Conservation (phyloP, 2,888 invertebrate genomes). For the Drosophila tanythrix region DNA sequence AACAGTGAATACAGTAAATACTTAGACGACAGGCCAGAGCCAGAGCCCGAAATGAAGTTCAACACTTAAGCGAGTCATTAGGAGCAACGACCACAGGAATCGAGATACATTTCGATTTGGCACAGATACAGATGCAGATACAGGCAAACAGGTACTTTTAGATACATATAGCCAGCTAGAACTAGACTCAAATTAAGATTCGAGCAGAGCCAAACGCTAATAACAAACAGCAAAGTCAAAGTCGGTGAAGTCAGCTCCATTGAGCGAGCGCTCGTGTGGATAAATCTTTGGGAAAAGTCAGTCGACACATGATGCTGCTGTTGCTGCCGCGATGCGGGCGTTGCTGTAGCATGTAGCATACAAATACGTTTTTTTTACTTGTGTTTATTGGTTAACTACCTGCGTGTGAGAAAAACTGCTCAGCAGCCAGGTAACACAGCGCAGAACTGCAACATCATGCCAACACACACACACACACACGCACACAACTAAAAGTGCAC, state of each 20-base stretch:
- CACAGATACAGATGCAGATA: conserved; percentile 13
- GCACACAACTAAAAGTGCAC: conserved; percentile 33
- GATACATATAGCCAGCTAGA: conserved; percentile 6
- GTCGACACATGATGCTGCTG: conserved; percentile 24
- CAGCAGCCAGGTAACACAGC: conserved; percentile 35
- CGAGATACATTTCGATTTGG: conserved; percentile 18
- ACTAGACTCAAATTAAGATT: conserved; percentile 69
- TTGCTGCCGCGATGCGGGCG: conserved; percentile 59
- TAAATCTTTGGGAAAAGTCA: conserved; percentile 64
- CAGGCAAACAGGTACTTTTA: not conserved
- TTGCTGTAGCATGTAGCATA: conserved; percentile 51
- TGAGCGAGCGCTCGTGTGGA: conserved; percentile 71
- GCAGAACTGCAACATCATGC: conserved; percentile 44
- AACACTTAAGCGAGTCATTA: conserved; percentile 53
- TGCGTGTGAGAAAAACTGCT: conserved; percentile 70
- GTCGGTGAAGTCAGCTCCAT: conserved; percentile 58
- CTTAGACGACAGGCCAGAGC: conserved; percentile 2
- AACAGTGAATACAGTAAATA: conserved; percentile 64
- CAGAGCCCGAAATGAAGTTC: conserved; percentile 41
- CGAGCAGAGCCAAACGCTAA: conserved; percentile 62
- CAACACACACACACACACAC: conserved; percentile 20
- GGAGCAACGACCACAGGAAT: conserved; percentile 59
- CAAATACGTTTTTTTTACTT: conserved; percentile 57
- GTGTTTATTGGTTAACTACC: conserved; percentile 73
- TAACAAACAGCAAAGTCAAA: conserved; percentile 65